Evolutionary conservation across 2,888 invertebrate genomes (phyloP), one percentile per base, ranked within the genome.

Genomic region (Hyles lineata): DNA sequence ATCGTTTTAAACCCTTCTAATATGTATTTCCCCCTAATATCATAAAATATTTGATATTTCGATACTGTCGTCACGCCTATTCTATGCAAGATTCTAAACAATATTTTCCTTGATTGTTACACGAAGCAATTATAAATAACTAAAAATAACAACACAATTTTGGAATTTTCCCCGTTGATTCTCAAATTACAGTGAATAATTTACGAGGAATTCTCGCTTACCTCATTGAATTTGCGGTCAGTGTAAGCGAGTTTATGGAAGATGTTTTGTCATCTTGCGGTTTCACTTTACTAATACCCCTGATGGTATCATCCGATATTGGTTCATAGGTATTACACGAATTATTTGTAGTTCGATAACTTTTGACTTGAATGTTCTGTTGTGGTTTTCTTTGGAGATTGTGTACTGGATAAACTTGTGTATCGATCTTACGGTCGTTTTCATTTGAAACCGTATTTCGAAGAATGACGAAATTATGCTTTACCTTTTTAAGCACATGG

Each of bases 161-260:
- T 15, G 43, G 43, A 43, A 43, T 43, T 43, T 43, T 43, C 43
- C 11, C 55, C n/a, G n/a, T n/a, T 55, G 55, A 55, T 55, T n/a
- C 55, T 55, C 19, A 55, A 55, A 19, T n/a, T 7, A 55, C 55
- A 55, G 55, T 55, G 55, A 55, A 60, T 6, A 60, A 25, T 19
- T 61, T 29, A 61, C 29, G 25, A 60, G 23, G 35, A n/a, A 19
- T 17, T 35, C 52, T 62, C n/a, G 11, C 21, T 21, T 50, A 52
- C 50, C 52, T 73, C 72, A 61, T 75, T 74, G 63, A 77, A 76
- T 80, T 76, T 74, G 72, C 32, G 55, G 58, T 75, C 71, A 60
- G 35, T 70, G 61, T 63, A 73, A 71, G 72, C 43, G 25, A 32
- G 62, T 71, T 70, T n/a, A 29, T 61, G 61, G 60, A 60, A 23